Evolutionary conservation across 1,140 invertebrate species (phyloP).

Genomic region (Anoplolepis gracilipes): DNA sequence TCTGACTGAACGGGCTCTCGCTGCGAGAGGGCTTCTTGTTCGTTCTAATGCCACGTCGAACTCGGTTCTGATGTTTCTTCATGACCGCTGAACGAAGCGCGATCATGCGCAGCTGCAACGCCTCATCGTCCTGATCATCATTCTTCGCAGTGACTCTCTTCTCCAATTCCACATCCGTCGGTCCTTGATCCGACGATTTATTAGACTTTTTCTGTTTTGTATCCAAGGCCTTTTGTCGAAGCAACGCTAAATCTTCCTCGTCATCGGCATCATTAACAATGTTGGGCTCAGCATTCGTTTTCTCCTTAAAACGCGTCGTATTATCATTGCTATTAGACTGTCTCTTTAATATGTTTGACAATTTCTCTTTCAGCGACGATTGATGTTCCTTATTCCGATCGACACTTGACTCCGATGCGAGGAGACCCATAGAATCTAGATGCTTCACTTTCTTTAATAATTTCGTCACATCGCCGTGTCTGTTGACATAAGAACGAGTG

Average conservation of each 20-base stretch:
- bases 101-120: conserved; percentile 79
- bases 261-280: conserved; percentile 68
- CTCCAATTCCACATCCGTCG: not conserved
- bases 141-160: conserved; percentile 51
- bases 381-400: conserved; percentile 70
- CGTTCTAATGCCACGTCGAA: conserved; percentile 64
- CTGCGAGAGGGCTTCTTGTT: conserved; percentile 60
- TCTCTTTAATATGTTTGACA: conserved; percentile 79
- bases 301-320: conserved; percentile 36
- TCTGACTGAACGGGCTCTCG: conserved; percentile 80
- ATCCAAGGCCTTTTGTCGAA: conserved; percentile 80
- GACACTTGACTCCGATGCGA: conserved; percentile 44
- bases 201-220: conserved; percentile 77
- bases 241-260: conserved; percentile 78
- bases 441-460: conserved; percentile 80
- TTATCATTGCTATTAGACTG: conserved; percentile 34
- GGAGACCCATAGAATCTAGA: conserved; percentile 74
- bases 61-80: conserved; percentile 79
- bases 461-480: conserved; percentile 65
- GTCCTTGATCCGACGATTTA: conserved; percentile 58
- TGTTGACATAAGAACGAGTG: conserved; percentile 49
- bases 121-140: conserved; percentile 80
- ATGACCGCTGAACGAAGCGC: conserved; percentile 82
- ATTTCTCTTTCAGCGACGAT: conserved; percentile 81
- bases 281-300: not conserved